Conservation (phyloP, 2,888 invertebrate genomes). For the Stenodera caucasica region DNA sequence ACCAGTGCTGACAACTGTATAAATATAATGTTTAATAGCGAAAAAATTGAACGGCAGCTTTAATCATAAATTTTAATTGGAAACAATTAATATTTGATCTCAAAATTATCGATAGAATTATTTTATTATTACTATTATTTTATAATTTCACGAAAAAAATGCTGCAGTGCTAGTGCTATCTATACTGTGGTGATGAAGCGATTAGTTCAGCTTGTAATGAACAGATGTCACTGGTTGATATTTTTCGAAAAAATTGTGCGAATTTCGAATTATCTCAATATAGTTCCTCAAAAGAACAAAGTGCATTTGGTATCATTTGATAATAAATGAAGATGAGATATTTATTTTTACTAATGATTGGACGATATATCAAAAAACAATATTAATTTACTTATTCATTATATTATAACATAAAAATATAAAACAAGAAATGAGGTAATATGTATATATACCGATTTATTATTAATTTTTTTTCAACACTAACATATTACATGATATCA, state of each 20-base stretch:
- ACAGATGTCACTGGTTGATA: not conserved
- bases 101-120: too few relatives aligned
- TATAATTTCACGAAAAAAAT: too few relatives aligned
- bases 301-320: not conserved
- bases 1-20: too few relatives aligned
- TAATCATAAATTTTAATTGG: too few relatives aligned
- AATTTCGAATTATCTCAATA: not conserved
- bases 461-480: conserved; percentile 46
- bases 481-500: conserved; percentile 59
- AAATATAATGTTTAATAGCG: too few relatives aligned
- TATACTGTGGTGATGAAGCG: too few relatives aligned
- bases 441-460: conserved; percentile 56
- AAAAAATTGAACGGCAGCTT: too few relatives aligned
- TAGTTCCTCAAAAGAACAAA: not conserved
- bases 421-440: conserved; percentile 54
- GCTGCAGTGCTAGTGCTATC: too few relatives aligned
- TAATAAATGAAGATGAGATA: not conserved
- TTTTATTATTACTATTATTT: too few relatives aligned
- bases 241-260: not conserved
- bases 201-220: not conserved
- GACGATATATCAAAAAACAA: not conserved
- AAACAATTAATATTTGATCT: too few relatives aligned
- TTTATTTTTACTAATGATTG: not conserved
- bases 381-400: conserved; percentile 30
- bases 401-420: conserved; percentile 53